Base-by-base conservation (phyloP, 2,888 invertebrate genomes). In the Hirtodrosophila confusa region DNA sequence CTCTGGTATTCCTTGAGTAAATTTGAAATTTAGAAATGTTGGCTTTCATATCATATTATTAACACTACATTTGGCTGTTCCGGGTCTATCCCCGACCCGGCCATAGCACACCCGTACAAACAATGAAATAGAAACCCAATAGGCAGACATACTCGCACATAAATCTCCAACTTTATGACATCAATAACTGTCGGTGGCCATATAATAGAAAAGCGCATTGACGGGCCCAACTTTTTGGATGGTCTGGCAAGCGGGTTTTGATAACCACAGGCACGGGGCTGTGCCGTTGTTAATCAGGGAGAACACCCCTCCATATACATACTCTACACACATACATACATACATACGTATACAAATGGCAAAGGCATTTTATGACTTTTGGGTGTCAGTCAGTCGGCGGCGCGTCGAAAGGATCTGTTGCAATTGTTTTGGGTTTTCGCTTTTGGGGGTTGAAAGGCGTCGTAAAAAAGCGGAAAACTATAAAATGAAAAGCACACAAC, bases 111-210 rank as follows among this genome's bases (percentile, higher is more conserved):
- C 54, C 35, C 35, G 31, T 9, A 35, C 56, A 61, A 71, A 75
- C 75, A 75, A 68, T 69, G 60, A 45, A 64, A 50, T 47, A 23
- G 45, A 54, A 67, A 51, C 57, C 74, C 67, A 53, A 84, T 58
- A 53, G 71, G 45, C 67, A 41, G 71, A 61, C 58, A 47, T 63
- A 53, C 17, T 17, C 17, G 17, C 17, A 17, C 84, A 88, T 85
- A 85, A 85, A 85, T 85, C 85, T 88, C 62, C 82, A 86, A 88
- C 82, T 85, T 85, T 85, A 85, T 85, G 88, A 88, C 84, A 85
- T 84, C 84, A 85, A 85, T 85, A 85, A 85, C 84, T 85, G 84
- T 85, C 84, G 88, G 75, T 68, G 63, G 44, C 48, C 69, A 65
- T 47, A 48, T 67, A 66, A 82, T 69, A 65, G 73, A 56, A 69